These are phyloP conservation scores for Mylabris sibirica DNA, from an alignment of 2,888 invertebrate species.

Conservation along the genomic window DNA sequence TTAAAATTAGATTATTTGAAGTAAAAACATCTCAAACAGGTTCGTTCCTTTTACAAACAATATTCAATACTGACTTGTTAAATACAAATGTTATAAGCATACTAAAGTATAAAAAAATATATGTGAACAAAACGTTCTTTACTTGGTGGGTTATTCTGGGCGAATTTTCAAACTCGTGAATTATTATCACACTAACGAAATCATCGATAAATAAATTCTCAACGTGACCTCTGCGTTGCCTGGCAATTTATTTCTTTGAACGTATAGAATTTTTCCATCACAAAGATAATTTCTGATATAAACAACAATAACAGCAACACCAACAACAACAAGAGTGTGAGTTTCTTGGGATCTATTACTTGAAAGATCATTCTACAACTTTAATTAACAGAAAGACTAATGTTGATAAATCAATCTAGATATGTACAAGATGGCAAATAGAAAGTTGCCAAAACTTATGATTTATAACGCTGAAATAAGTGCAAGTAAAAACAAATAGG, in stretches of 20 bases:
- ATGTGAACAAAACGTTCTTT: background rate
- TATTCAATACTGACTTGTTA: conserved; percentile 39
- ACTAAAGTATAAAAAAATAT: conserved; percentile 25
- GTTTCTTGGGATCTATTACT: no score
- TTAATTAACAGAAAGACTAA: no score
- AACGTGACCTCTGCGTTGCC: background rate
- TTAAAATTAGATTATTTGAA: conserved; percentile 39
- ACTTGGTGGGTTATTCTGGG: background rate
- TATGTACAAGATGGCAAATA: no score
- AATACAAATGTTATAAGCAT: conserved; percentile 28
- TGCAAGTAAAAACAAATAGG: no score
- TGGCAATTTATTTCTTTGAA: background rate
- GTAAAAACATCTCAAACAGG: conserved; percentile 37
- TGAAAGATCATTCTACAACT: no score
- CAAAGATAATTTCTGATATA: background rate
- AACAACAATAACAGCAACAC: no score
- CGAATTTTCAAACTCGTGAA: background rate
- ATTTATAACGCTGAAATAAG: no score
- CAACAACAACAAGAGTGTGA: no score
- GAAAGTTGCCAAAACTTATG: no score
- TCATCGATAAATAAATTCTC: background rate
- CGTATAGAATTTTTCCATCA: background rate
- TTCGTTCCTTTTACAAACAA: conserved; percentile 36
- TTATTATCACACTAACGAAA: background rate
- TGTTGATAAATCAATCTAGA: no score